Evolutionary conservation across 2,888 invertebrate genomes (phyloP), one percentile per base, ranked within the genome.

Genomic region (Adelognathus sp.): DNA sequence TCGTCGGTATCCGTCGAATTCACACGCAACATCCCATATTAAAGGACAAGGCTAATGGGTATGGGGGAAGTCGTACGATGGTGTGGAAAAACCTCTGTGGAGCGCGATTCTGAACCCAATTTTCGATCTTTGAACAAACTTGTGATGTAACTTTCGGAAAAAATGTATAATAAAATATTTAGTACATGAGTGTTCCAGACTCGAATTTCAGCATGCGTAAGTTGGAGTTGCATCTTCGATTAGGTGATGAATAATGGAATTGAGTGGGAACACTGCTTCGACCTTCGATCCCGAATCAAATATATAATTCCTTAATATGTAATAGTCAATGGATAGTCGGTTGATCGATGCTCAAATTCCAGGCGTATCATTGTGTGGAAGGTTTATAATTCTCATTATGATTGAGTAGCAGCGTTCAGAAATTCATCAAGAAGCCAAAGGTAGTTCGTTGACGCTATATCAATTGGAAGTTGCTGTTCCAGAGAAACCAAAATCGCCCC

Each of bases 401-500:
- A n/a, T n/a, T n/a, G n/a, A n/a, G n/a, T n/a, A n/a, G n/a, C n/a
- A n/a, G n/a, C 0, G 24, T n/a, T 50, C 24, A 4, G 4, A 50
- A 50, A 3, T 11, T 50, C 24, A 4, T 11, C 24, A 11, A 50
- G n/a, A 24, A 4, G n/a, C 24, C 24, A n/a, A 2, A 21, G 11
- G 11, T 50, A 11, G 11, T 4, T 9, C 21, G n/a, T n/a, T 9
- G 4, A 50, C 21, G 9, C n/a, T 5, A 46, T 11, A 46, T 9
- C 9, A 24, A 24, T 50, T 24, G 11, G 18, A 50, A 21, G 4
- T 63, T n/a, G 24, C 27, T 75, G 16, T n/a, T 36, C 56, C 36
- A 27, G n/a, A 50, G 3, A 77, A 67, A 58, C 39, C 54, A 78
- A 64, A 73, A 78, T 78, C 63, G 31, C 73, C 64, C 64, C 50